Evolutionary conservation across 2,113 vertebrate species (phyloP).

Genomic region (Hyaena hyaena): DNA sequence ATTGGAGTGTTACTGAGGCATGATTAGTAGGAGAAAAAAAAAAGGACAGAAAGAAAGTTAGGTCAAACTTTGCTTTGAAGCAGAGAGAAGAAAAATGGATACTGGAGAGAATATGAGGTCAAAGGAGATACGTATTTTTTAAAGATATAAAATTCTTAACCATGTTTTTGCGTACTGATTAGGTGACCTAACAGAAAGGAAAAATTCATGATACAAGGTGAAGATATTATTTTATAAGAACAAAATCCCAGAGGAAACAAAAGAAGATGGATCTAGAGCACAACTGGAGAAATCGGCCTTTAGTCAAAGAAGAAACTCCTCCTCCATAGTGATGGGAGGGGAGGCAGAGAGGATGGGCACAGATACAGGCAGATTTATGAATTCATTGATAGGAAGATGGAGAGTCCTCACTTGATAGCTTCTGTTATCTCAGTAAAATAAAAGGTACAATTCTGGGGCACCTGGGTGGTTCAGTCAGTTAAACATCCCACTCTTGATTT

Average conservation of each 20-base stretch:
- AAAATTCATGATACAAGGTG: not conserved
- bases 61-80: not conserved
- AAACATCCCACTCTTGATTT: no score
- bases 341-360: not conserved
- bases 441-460: not conserved
- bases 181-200: not conserved
- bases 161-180: not conserved
- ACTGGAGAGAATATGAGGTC: not conserved
- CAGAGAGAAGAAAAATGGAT: not conserved
- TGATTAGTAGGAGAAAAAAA: not conserved
- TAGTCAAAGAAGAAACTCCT: not conserved
- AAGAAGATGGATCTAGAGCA: not conserved
- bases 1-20: not conserved
- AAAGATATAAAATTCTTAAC: not conserved
- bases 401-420: not conserved
- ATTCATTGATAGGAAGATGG: not conserved
- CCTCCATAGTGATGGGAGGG: not conserved
- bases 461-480: no score
- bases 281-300: not conserved
- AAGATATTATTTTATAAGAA: not conserved
- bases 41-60: not conserved
- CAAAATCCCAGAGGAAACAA: not conserved
- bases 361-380: not conserved
- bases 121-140: not conserved
- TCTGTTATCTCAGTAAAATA: not conserved